phyloP scores from a whole-genome alignment of 2,797 vertebrate genomes.

The Anomalospiza imberbis region DNA sequence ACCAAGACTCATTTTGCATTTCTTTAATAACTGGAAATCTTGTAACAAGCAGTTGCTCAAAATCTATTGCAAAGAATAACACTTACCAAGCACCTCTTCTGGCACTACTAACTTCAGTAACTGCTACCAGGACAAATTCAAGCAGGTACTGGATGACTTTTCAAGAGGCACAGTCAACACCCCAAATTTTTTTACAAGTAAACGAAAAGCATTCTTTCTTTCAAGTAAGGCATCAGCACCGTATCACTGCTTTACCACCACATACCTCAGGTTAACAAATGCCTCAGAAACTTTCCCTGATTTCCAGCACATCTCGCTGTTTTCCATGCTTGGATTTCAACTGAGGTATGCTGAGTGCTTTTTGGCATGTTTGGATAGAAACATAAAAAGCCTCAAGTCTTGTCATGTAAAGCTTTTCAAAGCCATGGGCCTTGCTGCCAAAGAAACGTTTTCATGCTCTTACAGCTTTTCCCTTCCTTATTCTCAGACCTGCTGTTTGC shows the following conservation, averaged over 20 bases:
- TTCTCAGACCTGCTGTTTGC: neutral
- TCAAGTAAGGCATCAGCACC: neutral
- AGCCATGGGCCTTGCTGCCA: neutral
- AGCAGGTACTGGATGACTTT: neutral
- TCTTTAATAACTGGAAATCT: neutral
- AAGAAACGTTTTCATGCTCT: neutral
- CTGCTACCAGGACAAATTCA: neutral
- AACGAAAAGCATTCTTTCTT: constrained; percentile 14
- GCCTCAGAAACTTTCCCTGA: neutral
- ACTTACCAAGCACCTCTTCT: neutral
- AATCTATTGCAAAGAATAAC: neutral
- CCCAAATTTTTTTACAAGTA: neutral
- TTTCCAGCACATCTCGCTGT: neutral
- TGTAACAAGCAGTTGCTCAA: neutral
- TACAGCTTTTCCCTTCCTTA: neutral
- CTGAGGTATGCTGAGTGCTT: neutral
- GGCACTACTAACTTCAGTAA: neutral
- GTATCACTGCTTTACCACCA: neutral
- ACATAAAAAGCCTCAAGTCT: constrained; percentile 10
- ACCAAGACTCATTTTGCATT: neutral
- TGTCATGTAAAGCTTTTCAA: constrained; percentile 38
- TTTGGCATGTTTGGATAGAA: constrained; percentile 17
- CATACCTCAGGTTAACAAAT: neutral
- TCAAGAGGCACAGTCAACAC: constrained; percentile 14
- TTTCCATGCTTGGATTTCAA: neutral